These are phyloP conservation scores for Lasiurus cinereus DNA, from an alignment of 2,113 vertebrate species.

Conservation along the genomic window DNA sequence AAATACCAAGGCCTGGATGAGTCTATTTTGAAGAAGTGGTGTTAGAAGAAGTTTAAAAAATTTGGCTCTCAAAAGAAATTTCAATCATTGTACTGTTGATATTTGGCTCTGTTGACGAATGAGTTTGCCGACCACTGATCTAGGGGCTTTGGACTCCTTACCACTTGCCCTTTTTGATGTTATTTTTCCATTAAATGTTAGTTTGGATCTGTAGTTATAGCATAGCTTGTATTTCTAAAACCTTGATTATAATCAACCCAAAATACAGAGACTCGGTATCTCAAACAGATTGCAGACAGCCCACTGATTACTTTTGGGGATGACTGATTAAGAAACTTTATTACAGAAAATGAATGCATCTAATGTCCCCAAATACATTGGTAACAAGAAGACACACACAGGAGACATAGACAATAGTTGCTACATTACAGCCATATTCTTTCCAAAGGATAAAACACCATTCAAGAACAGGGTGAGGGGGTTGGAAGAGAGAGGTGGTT, in stretches of 20 bases:
- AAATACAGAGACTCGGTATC: slow-evolving; percentile 54
- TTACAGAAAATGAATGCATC: slow-evolving; percentile 78
- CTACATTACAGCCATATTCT: slow-evolving; percentile 65
- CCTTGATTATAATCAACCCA: slow-evolving; percentile 65
- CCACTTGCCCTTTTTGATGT: neutral
- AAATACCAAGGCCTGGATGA: too few species aligned
- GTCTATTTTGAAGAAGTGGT: too few species aligned
- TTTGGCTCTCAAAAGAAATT: too few species aligned
- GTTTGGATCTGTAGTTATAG: neutral
- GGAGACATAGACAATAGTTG: slow-evolving; percentile 58
- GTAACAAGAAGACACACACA: slow-evolving; percentile 44
- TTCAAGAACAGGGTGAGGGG: neutral
- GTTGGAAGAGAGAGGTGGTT: neutral
- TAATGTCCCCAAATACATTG: slow-evolving; percentile 71
- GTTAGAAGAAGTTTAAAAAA: too few species aligned
- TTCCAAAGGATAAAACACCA: slow-evolving; percentile 29
- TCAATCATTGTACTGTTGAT: too few species aligned
- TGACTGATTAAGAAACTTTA: slow-evolving; percentile 83
- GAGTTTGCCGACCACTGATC: neutral
- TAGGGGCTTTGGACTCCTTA: neutral
- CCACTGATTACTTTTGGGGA: slow-evolving; percentile 70
- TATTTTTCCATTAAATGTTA: neutral
- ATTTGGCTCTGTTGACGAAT: too few species aligned
- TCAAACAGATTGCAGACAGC: slow-evolving; percentile 56
- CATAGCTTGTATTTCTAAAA: slow-evolving; percentile 7